These are phyloP conservation scores for Rhagoletis pomonella DNA, from an alignment of 1,140 invertebrate genomes.

Conservation along the genomic window DNA sequence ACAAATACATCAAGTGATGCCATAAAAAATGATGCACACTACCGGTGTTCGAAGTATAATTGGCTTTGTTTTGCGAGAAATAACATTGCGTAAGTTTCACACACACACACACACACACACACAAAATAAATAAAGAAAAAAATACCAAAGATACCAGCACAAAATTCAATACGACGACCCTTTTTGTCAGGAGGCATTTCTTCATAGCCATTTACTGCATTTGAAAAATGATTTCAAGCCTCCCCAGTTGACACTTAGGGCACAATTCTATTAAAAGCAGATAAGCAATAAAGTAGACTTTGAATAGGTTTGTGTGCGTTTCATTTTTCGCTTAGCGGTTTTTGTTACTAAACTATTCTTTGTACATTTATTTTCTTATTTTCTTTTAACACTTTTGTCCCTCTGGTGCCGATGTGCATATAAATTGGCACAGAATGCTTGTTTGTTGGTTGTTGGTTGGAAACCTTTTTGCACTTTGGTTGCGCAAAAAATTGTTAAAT, in stretches of 20 bases:
- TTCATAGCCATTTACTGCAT: constrained; percentile 7
- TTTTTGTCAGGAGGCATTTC: background rate
- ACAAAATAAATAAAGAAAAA: too few species aligned
- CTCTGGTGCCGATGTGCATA: background rate
- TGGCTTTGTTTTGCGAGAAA: constrained; percentile 37
- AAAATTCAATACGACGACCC: background rate
- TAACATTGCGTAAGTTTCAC: constrained; percentile 15
- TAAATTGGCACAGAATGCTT: background rate
- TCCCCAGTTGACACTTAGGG: constrained; percentile 1
- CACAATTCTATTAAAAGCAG: constrained; percentile 52
- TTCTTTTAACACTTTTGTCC: background rate
- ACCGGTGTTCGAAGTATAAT: constrained; percentile 28
- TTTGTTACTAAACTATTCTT: background rate
- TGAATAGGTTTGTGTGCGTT: background rate
- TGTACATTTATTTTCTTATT: background rate
- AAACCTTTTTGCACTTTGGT: constrained; percentile 27
- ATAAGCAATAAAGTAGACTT: constrained; percentile 43
- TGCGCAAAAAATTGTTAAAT: background rate
- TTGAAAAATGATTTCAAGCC: constrained; percentile 33
- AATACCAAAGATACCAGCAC: background rate
- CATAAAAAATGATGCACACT: constrained; percentile 27
- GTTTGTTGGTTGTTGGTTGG: background rate
- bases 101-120: background rate
- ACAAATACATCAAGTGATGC: background rate
- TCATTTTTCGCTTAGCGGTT: background rate